Base-by-base conservation (phyloP, 2,113 vertebrate species). In the Shinisaurus crocodilurus region DNA sequence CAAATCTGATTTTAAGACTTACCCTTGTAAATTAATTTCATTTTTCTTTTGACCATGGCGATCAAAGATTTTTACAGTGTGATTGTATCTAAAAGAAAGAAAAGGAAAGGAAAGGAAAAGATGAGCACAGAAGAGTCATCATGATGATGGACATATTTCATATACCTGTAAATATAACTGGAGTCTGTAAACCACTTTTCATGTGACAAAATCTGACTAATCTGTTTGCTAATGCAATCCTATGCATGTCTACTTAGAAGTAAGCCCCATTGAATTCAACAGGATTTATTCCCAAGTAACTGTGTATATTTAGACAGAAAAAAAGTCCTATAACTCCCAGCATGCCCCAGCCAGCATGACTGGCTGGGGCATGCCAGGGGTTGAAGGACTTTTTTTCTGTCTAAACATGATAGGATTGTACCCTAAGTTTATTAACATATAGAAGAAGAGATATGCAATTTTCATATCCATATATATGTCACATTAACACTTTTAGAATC, bases 11-110 rank as follows among this genome's bases (percentile, higher is more conserved):
- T 6, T 90, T 20, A 93, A 20, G 93, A 97, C 97, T 96, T 95
- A 99, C 99, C 99, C 98, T 20, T 98, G 96, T 83, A 99, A 97
- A 82, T 70, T 98, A 93, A 99, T 97, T 96, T 99, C 98, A 96
- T 98, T 98, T 97, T 94, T 98, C 96, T 98, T 99, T 94, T 99
- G 98, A 90, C 99, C 99, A 97, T 99, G 98, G 67, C 99, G 98
- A 98, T 99, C 99, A 97, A 98, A 99, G 94, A 99, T 98, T 97
- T 99, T 99, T 91, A 99, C 98, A n/a, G 95, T 94, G 94, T 91
- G 98, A 96, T 99, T 98, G 87, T 97, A 97, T 91, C 99, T 99
- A 95, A 93, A 96, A 90, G 79, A 23, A 65, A 98, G 92, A 90
- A 94, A 92, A 70, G 13, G 54, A 54, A 54, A 54, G 13, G 13